These are phyloP conservation scores for Nanorana parkeri DNA, from an alignment of 2,113 vertebrate species.

Conservation along the genomic window DNA sequence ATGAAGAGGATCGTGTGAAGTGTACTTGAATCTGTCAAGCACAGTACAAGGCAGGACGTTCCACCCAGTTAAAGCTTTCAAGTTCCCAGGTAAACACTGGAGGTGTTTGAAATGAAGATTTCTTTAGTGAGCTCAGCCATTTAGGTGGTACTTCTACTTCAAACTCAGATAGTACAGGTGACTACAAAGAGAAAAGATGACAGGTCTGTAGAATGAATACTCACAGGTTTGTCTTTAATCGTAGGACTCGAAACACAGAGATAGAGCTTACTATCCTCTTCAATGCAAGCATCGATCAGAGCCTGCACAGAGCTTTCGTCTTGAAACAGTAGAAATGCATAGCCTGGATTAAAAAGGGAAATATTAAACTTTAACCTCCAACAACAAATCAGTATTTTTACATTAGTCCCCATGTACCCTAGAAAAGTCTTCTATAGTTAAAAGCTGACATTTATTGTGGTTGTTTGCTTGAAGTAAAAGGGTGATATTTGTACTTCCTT, in stretches of 20 bases:
- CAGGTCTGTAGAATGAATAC: slow-evolving; percentile 63
- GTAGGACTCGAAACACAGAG: slow-evolving; percentile 98
- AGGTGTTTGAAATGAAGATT: slow-evolving; percentile 29
- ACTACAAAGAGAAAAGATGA: slow-evolving; percentile 35
- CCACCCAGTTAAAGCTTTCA: slow-evolving; percentile 34
- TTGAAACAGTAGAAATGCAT: slow-evolving; percentile 98
- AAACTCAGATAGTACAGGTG: slow-evolving; percentile 1
- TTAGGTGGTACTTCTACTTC: slow-evolving; percentile 14
- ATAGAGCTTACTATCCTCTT: slow-evolving; percentile 98
- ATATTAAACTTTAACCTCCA: not conserved
- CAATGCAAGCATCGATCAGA: slow-evolving; percentile 97
- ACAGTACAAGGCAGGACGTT: slow-evolving; percentile 5
- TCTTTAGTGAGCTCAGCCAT: slow-evolving; percentile 14
- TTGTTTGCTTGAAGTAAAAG: no score
- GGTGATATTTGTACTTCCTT: no score
- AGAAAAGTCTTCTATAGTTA: no score
- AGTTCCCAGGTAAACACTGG: slow-evolving; percentile 16
- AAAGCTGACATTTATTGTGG: no score
- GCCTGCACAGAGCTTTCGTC: slow-evolving; percentile 99
- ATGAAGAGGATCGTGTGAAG: slow-evolving; percentile 21
- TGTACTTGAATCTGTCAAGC: slow-evolving; percentile 22
- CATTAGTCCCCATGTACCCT: no score
- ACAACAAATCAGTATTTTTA: no score
- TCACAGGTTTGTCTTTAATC: slow-evolving; percentile 98
- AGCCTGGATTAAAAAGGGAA: slow-evolving; percentile 75